A percentile compares a stretch with the other conserved stretches of the same genome.
Conservation (phyloP, 2,113 vertebrate species). For the Lophotis ruficrista region DNA sequence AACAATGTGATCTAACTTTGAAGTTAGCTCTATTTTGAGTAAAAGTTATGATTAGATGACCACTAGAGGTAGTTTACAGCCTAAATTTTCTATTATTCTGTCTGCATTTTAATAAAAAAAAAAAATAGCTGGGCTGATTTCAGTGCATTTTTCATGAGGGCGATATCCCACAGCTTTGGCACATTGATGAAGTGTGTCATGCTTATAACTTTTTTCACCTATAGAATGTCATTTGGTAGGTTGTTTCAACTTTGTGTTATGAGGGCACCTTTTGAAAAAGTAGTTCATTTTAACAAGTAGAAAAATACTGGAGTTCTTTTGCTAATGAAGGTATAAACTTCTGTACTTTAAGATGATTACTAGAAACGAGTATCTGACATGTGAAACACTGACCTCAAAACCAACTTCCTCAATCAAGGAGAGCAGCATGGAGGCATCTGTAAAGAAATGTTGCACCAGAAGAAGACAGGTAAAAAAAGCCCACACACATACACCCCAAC, state of each 20-base stretch:
- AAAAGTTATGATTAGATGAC: neutral
- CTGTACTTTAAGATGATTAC: neutral
- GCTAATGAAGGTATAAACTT: neutral
- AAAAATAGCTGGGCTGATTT: neutral
- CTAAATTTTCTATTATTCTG: neutral
- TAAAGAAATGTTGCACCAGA: slow-evolving; percentile 1
- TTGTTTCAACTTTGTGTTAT: neutral
- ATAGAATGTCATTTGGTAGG: neutral
- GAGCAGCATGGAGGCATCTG: neutral
- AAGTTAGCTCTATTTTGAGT: neutral
- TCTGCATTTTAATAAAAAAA: neutral
- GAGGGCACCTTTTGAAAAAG: neutral
- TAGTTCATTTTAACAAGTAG: neutral
- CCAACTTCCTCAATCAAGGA: neutral
- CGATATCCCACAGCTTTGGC: neutral
- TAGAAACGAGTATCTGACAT: neutral
- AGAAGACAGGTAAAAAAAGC: neutral
- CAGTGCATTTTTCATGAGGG: neutral
- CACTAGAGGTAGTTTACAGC: neutral
- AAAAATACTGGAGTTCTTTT: neutral
- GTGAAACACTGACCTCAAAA: neutral
- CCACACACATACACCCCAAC: rapidly evolving
- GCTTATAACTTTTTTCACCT: neutral
- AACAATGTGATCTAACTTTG: neutral
- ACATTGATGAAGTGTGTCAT: neutral